A percentile compares a stretch with the other conserved stretches of the same genome.
Evolutionary conservation across 2,888 invertebrate genomes (phyloP).

Genomic region (Cephalotes varians): DNA sequence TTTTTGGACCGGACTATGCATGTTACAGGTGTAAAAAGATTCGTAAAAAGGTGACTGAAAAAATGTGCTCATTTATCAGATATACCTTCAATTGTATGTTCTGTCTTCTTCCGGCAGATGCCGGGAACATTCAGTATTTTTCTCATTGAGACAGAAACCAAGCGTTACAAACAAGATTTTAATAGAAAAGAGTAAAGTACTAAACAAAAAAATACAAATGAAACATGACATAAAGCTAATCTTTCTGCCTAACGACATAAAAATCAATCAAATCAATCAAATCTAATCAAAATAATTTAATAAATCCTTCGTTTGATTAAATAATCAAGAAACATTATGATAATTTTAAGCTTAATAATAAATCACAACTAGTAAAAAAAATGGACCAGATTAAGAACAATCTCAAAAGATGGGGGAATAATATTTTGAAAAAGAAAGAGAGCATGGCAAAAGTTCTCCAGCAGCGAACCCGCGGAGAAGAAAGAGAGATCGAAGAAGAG

Average conservation of each 20-base stretch:
- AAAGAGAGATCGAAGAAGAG: constrained; percentile 62
- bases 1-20: background rate
- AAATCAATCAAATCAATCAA: too few species aligned
- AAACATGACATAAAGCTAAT: background rate
- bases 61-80: background rate
- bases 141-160: background rate
- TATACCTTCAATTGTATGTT: constrained; percentile 22
- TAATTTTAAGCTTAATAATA: background rate
- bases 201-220: background rate
- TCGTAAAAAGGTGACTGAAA: background rate
- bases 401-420: background rate
- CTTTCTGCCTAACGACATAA: background rate
- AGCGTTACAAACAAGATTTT: background rate
- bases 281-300: background rate
- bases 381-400: background rate
- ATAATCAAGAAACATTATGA: background rate
- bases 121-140: constrained; percentile 44
- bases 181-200: background rate
- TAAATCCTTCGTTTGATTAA: background rate
- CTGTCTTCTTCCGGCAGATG: constrained; percentile 52
- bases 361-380: background rate
- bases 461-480: constrained; percentile 4
- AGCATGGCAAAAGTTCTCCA: constrained; percentile 35
- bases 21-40: constrained; percentile 2
- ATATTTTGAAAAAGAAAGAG: background rate